Conservation (phyloP, 2,113 vertebrate species). For the Eudyptes chrysolophus region DNA sequence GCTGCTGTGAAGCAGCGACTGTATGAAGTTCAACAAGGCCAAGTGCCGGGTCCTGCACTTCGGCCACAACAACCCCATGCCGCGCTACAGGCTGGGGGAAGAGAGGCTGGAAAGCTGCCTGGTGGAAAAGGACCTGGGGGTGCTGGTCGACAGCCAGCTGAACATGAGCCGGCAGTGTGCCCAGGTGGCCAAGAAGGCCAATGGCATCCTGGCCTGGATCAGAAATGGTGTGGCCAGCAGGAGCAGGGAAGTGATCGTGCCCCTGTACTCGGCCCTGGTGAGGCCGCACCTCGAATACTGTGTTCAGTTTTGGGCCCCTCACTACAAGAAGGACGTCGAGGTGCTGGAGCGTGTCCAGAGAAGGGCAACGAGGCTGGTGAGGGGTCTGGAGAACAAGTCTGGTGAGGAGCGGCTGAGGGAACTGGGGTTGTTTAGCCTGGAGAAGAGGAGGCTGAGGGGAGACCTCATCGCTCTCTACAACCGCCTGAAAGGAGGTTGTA, state of each 20-base stretch:
- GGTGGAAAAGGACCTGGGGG: not conserved
- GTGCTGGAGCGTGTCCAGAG: too few species aligned
- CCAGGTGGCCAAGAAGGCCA: not conserved
- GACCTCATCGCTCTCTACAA: too few species aligned
- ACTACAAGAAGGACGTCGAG: too few species aligned
- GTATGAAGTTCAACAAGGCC: not conserved
- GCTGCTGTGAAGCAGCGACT: not conserved
- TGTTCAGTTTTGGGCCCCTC: too few species aligned
- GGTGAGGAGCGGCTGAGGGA: too few species aligned
- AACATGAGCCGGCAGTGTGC: not conserved
- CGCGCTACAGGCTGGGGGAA: not conserved
- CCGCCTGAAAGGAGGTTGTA: too few species aligned
- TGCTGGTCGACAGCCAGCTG: rapidly evolving
- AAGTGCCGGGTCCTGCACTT: not conserved
- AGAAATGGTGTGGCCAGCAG: not conserved
- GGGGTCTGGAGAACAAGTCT: too few species aligned
- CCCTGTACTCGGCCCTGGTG: not conserved
- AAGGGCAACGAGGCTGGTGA: too few species aligned
- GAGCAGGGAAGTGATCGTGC: rapidly evolving
- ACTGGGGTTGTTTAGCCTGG: too few species aligned
- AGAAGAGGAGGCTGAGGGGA: too few species aligned
- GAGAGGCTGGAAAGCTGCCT: not conserved
- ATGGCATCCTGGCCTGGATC: rapidly evolving
- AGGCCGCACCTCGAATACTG: not conserved
- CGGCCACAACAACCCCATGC: not conserved